A percentile compares a stretch with the other conserved stretches of the same genome.
Evolutionary conservation across 2,113 vertebrate species (phyloP).

Genomic region (Lathamus discolor): DNA sequence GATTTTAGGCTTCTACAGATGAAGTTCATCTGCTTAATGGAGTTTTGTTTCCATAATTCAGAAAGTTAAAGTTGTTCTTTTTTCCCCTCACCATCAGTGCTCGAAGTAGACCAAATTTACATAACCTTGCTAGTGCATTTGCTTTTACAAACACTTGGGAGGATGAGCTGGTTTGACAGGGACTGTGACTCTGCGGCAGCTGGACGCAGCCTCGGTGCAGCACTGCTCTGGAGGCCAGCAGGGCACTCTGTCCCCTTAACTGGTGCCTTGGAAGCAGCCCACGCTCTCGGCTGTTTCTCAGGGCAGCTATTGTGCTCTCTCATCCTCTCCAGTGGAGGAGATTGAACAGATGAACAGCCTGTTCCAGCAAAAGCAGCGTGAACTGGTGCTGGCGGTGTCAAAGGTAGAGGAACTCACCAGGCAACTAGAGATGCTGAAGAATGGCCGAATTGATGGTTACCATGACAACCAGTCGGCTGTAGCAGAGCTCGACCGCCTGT

Average conservation of each 20-base stretch:
- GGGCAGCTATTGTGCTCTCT: slow-evolving; percentile 56
- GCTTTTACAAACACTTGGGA: neutral
- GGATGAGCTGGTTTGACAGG: neutral
- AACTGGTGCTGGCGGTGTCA: slow-evolving; percentile 88
- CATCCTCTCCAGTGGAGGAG: slow-evolving; percentile 86
- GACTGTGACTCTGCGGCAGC: neutral
- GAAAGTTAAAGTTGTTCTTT: neutral
- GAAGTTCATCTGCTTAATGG: neutral
- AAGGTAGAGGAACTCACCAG: slow-evolving; percentile 93
- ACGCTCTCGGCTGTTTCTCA: slow-evolving; percentile 51
- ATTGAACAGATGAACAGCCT: slow-evolving; percentile 98
- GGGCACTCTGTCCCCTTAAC: slow-evolving; percentile 12
- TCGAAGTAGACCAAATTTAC: neutral
- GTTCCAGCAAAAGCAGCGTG: slow-evolving; percentile 97
- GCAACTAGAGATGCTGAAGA: slow-evolving; percentile 96
- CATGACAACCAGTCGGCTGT: slow-evolving; percentile 90
- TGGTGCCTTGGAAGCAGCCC: slow-evolving; percentile 18
- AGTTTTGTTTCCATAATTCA: neutral
- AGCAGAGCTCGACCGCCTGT: slow-evolving; percentile 92
- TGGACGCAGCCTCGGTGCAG: neutral
- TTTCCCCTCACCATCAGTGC: neutral
- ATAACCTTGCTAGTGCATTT: neutral
- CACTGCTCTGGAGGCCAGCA: neutral
- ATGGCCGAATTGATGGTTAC: slow-evolving; percentile 87
- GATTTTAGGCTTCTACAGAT: neutral